Percentiles rank a stretch among this genome's conserved stretches.
Conservation (phyloP, 2,888 invertebrate species). For the Zootermopsis nevadensis region DNA sequence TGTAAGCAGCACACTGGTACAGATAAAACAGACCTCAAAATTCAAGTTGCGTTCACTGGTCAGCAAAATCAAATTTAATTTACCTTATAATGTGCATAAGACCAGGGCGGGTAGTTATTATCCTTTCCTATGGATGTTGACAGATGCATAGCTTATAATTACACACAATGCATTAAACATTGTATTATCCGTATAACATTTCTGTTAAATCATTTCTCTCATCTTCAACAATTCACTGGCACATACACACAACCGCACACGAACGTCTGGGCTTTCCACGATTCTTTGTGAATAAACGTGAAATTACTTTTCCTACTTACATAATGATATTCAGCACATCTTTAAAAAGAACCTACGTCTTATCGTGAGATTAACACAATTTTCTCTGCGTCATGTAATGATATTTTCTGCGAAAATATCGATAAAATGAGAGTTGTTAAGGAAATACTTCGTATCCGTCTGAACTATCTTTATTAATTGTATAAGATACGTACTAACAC, state of each 20-base stretch:
- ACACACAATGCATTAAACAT: neutral
- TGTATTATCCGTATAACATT: neutral
- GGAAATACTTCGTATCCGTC: too few relatives aligned
- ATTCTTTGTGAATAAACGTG: too few relatives aligned
- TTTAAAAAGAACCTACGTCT: neutral
- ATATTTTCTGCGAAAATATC: neutral
- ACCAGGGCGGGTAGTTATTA: neutral
- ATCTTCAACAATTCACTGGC: too few relatives aligned
- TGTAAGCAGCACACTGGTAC: too few relatives aligned
- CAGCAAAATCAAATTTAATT: neutral
- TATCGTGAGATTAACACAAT: neutral
- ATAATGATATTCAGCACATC: neutral
- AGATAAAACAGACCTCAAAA: too few relatives aligned
- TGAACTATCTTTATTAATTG: too few relatives aligned
- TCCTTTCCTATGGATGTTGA: neutral
- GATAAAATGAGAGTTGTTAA: too few relatives aligned
- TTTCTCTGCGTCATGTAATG: neutral
- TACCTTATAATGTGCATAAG: neutral
- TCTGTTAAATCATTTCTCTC: too few relatives aligned
- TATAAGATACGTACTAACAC: too few relatives aligned
- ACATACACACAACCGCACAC: too few relatives aligned
- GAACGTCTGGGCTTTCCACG: too few relatives aligned
- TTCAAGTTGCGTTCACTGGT: too few relatives aligned
- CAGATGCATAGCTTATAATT: neutral
- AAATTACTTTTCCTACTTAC: neutral